Evolutionary conservation across 2,113 vertebrate genomes (phyloP).

Genomic region (Cryptotis parvus): DNA sequence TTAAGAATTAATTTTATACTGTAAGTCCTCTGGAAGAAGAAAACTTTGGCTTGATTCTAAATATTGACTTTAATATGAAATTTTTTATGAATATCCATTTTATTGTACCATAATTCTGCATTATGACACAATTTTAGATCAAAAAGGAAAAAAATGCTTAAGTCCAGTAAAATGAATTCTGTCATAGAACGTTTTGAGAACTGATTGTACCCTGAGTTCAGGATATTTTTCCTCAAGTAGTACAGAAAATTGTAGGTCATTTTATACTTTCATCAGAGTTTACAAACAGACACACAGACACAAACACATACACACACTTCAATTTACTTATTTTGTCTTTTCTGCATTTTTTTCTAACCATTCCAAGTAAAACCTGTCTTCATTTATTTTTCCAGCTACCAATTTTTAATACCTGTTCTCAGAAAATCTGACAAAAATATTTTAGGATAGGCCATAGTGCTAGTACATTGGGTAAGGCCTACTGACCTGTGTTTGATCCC

Average conservation of each 20-base stretch:
- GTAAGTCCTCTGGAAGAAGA: background rate
- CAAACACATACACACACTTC: background rate
- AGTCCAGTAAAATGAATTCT: slow-evolving; percentile 46
- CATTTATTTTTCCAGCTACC: background rate
- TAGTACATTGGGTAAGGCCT: background rate
- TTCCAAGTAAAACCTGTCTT: background rate
- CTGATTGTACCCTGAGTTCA: slow-evolving; percentile 43
- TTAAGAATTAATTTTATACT: background rate
- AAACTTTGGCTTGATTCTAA: slow-evolving; percentile 33
- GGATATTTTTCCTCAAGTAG: slow-evolving; percentile 42
- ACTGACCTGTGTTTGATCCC: too few species aligned
- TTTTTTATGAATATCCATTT: slow-evolving; percentile 25
- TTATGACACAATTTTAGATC: slow-evolving; percentile 35
- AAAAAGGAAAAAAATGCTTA: slow-evolving; percentile 30
- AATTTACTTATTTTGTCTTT: background rate
- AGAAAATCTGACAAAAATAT: slow-evolving; percentile 40
- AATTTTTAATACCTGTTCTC: background rate
- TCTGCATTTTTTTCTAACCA: background rate
- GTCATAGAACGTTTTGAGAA: background rate
- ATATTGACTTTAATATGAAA: slow-evolving; percentile 34
- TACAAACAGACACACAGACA: background rate
- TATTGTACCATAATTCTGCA: slow-evolving; percentile 14
- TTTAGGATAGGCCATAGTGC: background rate
- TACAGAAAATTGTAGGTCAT: slow-evolving; percentile 35
- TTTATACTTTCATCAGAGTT: slow-evolving; percentile 40